These are phyloP conservation scores for Strix uralensis DNA, from an alignment of 2,113 vertebrate species.

Conservation along the genomic window DNA sequence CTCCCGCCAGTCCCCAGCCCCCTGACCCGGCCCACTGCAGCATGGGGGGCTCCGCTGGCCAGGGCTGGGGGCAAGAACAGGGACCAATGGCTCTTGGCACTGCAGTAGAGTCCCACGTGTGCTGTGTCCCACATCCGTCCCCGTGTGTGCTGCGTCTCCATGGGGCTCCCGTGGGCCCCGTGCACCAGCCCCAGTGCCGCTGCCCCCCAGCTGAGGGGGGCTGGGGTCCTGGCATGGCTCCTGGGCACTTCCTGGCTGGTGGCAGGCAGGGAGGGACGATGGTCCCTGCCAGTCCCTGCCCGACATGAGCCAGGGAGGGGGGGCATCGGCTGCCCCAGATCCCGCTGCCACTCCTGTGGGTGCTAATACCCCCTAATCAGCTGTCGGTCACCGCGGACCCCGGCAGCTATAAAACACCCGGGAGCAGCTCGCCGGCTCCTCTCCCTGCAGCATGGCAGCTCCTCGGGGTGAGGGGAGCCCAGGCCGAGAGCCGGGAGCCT, in stretches of 20 bases:
- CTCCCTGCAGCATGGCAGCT: slow-evolving; percentile 25
- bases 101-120: background rate
- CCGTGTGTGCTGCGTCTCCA: accelerated
- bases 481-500: background rate
- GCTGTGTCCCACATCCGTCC: background rate
- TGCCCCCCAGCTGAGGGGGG: background rate
- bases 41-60: accelerated
- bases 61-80: background rate
- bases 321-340: slow-evolving; percentile 2
- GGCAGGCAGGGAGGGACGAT: accelerated
- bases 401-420: background rate
- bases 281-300: background rate
- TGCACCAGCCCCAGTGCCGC: accelerated
- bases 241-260: background rate
- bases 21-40: accelerated
- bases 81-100: background rate
- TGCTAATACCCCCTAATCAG: slow-evolving; percentile 50
- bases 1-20: slow-evolving; percentile 44
- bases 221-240: no score
- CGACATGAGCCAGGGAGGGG: background rate
- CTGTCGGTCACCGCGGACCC: slow-evolving; percentile 4
- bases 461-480: background rate
- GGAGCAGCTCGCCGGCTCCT: background rate
- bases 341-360: background rate
- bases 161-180: accelerated